These are phyloP conservation scores for Scaptomyza parva DNA, from an alignment of 2,888 invertebrate genomes.

Conservation along the genomic window DNA sequence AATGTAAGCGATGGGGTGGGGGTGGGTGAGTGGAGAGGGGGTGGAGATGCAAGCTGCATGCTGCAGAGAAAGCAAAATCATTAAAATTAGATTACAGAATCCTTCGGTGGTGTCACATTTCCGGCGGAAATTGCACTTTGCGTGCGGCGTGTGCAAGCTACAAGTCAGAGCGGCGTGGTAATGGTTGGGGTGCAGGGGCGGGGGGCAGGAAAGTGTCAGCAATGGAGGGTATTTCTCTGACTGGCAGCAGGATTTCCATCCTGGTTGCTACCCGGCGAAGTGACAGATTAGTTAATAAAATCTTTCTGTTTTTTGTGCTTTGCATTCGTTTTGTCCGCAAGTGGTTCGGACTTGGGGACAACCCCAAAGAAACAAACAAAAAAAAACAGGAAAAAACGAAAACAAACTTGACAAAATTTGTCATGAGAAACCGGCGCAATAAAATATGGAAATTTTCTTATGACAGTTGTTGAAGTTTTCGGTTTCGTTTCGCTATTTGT, in stretches of 20 bases:
- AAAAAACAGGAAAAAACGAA: constrained; percentile 33
- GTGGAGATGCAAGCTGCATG: constrained; percentile 28
- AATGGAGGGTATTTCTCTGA: background rate
- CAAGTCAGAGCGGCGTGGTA: no score
- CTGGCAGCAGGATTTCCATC: constrained; percentile 42
- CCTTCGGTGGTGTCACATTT: constrained; percentile 76
- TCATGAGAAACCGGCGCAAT: constrained; percentile 59
- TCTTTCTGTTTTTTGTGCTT: constrained; percentile 60
- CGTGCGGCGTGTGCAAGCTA: constrained; percentile 40
- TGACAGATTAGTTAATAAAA: constrained; percentile 82
- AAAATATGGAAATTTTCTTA: constrained; percentile 74
- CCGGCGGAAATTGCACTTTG: constrained; percentile 79
- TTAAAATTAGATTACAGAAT: constrained; percentile 80
- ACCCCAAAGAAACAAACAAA: constrained; percentile 30
- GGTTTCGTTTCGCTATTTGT: constrained; percentile 15
- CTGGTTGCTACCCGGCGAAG: constrained; percentile 44
- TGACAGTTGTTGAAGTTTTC: constrained; percentile 54
- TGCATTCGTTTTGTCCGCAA: constrained; percentile 56
- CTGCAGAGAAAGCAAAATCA: constrained; percentile 71
- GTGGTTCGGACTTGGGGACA: constrained; percentile 35
- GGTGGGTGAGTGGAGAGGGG: background rate
- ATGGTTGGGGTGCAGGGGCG: no score
- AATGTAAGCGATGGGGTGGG: no score
- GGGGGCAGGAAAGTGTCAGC: background rate
- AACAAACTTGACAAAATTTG: constrained; percentile 65